Conservation (phyloP, 2,113 vertebrate genomes). For the Athene noctua region DNA sequence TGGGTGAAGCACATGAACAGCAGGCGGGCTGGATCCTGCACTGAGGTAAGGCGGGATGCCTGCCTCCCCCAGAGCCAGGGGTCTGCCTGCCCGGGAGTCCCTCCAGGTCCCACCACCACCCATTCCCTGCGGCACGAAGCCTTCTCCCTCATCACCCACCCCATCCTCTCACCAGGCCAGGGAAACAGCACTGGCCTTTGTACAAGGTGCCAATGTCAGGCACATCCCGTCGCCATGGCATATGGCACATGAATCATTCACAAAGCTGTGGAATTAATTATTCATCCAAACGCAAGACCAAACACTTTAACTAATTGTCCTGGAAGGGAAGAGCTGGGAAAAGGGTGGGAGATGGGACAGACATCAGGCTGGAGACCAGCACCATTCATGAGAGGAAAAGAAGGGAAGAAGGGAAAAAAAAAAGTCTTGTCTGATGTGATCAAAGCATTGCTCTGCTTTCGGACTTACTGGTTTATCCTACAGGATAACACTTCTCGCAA, state of each 20-base stretch:
- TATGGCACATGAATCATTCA: slow-evolving; percentile 89
- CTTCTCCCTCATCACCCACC: neutral
- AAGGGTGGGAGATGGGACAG: neutral
- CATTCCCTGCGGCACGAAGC: rapidly evolving
- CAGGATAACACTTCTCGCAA: neutral
- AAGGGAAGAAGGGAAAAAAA: neutral
- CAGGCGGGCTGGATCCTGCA: rapidly evolving
- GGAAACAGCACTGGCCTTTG: neutral
- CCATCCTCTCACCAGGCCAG: neutral
- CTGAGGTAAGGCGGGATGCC: rapidly evolving
- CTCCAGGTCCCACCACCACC: neutral
- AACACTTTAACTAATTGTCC: slow-evolving; percentile 82
- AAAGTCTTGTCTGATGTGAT: neutral
- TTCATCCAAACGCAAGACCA: slow-evolving; percentile 83
- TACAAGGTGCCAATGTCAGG: neutral
- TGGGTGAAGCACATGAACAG: neutral
- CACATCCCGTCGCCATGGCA: slow-evolving; percentile 57
- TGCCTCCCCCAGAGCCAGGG: neutral
- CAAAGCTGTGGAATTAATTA: slow-evolving; percentile 82
- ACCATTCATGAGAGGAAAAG: neutral
- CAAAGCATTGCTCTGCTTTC: neutral
- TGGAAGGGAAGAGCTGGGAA: slow-evolving; percentile 28
- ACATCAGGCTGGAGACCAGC: neutral
- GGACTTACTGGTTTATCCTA: neutral
- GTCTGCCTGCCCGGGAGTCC: neutral